Base-by-base conservation (phyloP, 2,797 vertebrate species). In the Hipposideros larvatus region DNA sequence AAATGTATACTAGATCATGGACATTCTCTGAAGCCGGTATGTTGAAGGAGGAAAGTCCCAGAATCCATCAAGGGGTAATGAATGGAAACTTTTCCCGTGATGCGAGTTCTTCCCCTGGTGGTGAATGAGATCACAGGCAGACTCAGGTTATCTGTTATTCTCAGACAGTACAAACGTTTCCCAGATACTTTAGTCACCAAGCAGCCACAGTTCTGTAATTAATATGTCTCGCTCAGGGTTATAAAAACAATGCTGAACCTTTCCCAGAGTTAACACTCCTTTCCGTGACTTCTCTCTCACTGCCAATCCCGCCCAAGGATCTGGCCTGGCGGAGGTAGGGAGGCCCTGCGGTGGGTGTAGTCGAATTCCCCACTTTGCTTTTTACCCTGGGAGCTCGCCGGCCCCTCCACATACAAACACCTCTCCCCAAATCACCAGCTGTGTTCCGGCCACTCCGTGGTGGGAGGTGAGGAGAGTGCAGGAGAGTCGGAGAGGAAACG, bases 331-430 rank as follows among this genome's bases (percentile, higher is more conserved):
- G 0, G 3, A 55, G n/a, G 14, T 1, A 4, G 37, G 31, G 31
- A 48, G 43, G 8, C 1, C 6, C 2, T 28, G 6, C 1, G 3
- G 3, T 1, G 21, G 2, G 4, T 2, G 3, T 22, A 4, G 4
- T 31, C 55, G 16, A 0, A 21, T 41, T 66, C 10, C 26, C 22
- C 68, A 14, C 16, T 41, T 48, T 51, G 11, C 7, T 93, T 68
- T 41, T 41, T 43, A 74, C 10, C 34, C 3, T 68, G 14, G 4
- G n/a, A 28, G 11, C 14, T 7, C 19, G 1, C 6, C 7, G 53
- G 19, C 18, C 31, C 16, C 28, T n/a, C 2, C 13, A 51, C 14
- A 4, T 11, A 22, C 13, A n/a, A 34, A 37, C 3, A 26, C 22
- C 16, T 68, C 28, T 28, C n/a, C 6, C 26, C 43, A 34, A 31